Percentiles rank a stretch among this genome's conserved stretches.
Evolutionary conservation across 2,113 vertebrate species (phyloP).

Genomic region (Dromaius novaehollandiae): DNA sequence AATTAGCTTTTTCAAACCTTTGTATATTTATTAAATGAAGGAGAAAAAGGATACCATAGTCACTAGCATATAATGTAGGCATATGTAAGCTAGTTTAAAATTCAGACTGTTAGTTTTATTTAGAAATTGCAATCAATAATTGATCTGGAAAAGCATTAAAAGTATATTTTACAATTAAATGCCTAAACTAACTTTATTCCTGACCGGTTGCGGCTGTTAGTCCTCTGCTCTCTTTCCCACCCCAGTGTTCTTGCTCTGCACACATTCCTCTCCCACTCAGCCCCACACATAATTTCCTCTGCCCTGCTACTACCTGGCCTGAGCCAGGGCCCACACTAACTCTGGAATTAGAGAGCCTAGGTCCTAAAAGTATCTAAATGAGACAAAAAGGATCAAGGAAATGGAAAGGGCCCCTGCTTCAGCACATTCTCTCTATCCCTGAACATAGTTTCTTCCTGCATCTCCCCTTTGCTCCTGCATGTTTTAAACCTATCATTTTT

Average conservation of each 20-base stretch:
- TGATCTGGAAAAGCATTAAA: background rate
- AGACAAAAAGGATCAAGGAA: background rate
- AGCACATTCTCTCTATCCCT: background rate
- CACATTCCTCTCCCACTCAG: background rate
- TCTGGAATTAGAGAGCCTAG: background rate
- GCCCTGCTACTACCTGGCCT: background rate
- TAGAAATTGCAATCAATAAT: background rate
- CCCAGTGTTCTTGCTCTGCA: background rate
- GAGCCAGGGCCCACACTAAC: background rate
- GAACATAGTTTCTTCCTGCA: background rate
- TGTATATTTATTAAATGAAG: background rate
- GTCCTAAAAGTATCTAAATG: background rate
- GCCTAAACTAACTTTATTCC: background rate
- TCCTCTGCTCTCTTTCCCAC: background rate
- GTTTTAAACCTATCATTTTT: background rate
- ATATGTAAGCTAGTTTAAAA: background rate
- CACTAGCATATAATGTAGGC: background rate
- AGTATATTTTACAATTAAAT: background rate
- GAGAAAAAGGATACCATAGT: background rate
- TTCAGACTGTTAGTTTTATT: background rate
- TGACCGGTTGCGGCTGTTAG: background rate
- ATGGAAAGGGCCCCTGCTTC: background rate
- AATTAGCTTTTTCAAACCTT: background rate
- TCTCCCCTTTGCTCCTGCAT: background rate
- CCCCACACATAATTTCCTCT: background rate